A percentile compares a stretch with the other conserved stretches of the same genome.
These are phyloP conservation scores for Globicephala melas DNA, from an alignment of 2,113 vertebrate genomes.

Conservation along the genomic window DNA sequence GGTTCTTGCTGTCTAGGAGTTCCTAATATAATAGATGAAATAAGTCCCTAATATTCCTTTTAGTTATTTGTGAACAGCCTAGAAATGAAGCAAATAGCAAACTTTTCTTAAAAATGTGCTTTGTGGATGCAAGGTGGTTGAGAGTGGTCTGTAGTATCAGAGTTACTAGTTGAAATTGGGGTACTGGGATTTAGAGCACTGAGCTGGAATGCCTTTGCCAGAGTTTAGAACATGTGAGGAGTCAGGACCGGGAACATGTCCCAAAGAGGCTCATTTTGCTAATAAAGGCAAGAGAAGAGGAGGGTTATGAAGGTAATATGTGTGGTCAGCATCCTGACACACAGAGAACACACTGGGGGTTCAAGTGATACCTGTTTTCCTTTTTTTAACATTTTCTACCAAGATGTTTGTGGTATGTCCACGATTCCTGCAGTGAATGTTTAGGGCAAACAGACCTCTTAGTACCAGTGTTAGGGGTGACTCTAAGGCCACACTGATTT, in stretches of 20 bases:
- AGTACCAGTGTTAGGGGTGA: not conserved
- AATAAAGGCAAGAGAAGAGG: not conserved
- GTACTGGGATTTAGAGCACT: not conserved
- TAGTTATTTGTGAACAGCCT: slow-evolving; percentile 12
- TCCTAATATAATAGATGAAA: not conserved
- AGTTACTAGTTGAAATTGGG: not conserved
- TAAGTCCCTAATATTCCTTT: not conserved
- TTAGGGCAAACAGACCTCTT: not conserved
- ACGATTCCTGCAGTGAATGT: not conserved
- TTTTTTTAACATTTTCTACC: not conserved
- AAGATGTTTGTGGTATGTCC: not conserved
- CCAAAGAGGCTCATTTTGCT: not conserved
- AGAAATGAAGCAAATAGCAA: not conserved
- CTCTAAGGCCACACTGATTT: not conserved
- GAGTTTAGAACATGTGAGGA: not conserved
- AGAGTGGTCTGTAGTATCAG: not conserved
- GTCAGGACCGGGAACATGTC: not conserved
- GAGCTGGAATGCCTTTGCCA: slow-evolving; percentile 1
- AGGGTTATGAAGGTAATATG: not conserved
- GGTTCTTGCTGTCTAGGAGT: slow-evolving; percentile 16
- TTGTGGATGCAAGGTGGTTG: not conserved
- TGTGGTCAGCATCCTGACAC: not conserved
- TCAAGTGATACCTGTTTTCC: not conserved
- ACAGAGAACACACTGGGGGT: not conserved
- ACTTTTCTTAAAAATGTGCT: slow-evolving; percentile 22